Percentiles rank a stretch among this genome's conserved stretches.
Evolutionary conservation across 2,113 vertebrate genomes (phyloP).

Genomic region (Elanus axillaris): DNA sequence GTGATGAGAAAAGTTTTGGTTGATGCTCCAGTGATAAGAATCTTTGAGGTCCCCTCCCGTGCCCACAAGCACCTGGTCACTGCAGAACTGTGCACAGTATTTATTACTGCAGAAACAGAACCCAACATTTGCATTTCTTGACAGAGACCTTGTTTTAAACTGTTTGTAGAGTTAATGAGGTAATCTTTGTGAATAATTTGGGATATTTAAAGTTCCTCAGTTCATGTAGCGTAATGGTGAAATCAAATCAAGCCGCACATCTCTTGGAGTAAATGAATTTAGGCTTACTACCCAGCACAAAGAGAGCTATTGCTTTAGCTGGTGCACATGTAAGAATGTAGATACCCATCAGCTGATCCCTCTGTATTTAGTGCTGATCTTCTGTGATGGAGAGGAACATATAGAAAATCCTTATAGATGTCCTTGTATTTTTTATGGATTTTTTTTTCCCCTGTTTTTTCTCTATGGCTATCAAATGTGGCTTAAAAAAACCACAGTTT

Average conservation of each 20-base stretch:
- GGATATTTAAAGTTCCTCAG: constrained; percentile 45
- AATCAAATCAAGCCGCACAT: constrained; percentile 27
- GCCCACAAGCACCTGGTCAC: not conserved
- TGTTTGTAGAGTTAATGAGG: constrained; percentile 15
- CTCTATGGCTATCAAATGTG: not conserved
- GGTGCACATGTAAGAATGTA: not conserved
- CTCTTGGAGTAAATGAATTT: not conserved
- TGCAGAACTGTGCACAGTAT: not conserved
- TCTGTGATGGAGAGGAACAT: not conserved
- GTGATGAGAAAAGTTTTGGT: not conserved
- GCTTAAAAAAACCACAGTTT: not conserved
- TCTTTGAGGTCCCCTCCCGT: not conserved
- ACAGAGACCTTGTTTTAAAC: not conserved
- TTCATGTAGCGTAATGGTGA: not conserved
- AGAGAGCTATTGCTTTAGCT: not conserved
- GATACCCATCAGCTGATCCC: not conserved
- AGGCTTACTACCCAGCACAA: not conserved
- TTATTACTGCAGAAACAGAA: not conserved
- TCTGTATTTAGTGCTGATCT: not conserved
- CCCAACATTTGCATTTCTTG: not conserved
- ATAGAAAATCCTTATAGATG: not conserved
- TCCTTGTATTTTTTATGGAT: not conserved
- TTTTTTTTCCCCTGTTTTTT: not conserved
- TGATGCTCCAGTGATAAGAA: not conserved
- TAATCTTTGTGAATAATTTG: constrained; percentile 44